Conservation (phyloP, 2,113 vertebrate genomes). For the Columba livia region DNA sequence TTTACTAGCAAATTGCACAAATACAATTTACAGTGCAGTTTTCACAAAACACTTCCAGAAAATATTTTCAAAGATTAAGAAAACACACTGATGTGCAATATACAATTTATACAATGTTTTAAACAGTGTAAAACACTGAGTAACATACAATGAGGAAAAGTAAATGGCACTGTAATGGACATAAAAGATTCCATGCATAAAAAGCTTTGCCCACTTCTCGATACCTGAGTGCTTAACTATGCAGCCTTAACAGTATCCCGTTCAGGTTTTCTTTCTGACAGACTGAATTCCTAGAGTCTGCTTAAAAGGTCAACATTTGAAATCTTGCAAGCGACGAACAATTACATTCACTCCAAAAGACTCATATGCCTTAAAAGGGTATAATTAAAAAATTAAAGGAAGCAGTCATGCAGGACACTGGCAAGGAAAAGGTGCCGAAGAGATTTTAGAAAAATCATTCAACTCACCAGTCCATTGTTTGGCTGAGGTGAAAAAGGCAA, state of each 20-base stretch:
- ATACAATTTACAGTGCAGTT: neutral
- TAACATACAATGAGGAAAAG: neutral
- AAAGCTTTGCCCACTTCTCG: slow-evolving; percentile 9
- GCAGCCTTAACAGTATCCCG: neutral
- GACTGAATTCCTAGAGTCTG: neutral
- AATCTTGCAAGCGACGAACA: slow-evolving; percentile 10
- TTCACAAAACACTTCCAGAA: neutral
- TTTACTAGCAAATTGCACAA: neutral
- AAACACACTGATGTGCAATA: neutral
- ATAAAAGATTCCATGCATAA: neutral
- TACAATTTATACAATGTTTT: neutral
- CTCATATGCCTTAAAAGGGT: neutral
- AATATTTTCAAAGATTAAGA: neutral
- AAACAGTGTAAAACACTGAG: neutral
- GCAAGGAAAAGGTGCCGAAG: neutral
- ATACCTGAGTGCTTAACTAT: slow-evolving; percentile 48
- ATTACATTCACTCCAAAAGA: neutral
- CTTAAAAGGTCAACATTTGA: neutral
- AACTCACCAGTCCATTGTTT: slow-evolving; percentile 76
- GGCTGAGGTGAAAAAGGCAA: slow-evolving; percentile 72
- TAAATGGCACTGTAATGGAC: neutral
- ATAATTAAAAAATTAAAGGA: slow-evolving; percentile 50
- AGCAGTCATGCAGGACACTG: slow-evolving; percentile 59
- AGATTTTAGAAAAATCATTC: slow-evolving; percentile 45
- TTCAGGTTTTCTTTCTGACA: neutral